These are phyloP conservation scores for Acropternis orthonyx DNA, from an alignment of 2,797 vertebrate species.

Conservation along the genomic window DNA sequence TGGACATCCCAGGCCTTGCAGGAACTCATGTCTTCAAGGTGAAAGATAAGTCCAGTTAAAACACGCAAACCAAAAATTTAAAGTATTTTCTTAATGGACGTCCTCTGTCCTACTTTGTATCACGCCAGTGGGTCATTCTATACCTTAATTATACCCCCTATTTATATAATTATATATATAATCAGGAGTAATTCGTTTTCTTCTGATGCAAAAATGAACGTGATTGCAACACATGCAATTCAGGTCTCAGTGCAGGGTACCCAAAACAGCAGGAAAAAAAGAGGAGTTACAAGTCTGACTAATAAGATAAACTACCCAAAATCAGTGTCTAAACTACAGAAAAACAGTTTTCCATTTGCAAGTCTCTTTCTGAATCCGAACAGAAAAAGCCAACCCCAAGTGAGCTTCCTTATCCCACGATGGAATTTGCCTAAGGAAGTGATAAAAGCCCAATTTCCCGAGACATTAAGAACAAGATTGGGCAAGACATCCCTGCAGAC, in stretches of 20 bases:
- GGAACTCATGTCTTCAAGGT: background rate
- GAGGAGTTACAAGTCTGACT: background rate
- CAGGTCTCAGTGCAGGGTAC: background rate
- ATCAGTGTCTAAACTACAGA: background rate
- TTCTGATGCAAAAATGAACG: background rate
- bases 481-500: background rate
- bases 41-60: background rate
- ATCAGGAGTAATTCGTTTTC: background rate
- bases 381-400: background rate
- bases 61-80: background rate
- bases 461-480: constrained; percentile 1
- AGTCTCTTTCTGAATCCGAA: background rate
- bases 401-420: background rate
- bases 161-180: background rate
- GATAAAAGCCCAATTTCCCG: background rate
- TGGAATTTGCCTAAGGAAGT: constrained; percentile 37
- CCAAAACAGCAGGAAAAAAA: background rate
- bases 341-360: background rate
- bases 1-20: background rate
- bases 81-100: background rate
- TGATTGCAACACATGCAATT: background rate
- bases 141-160: rapidly evolving
- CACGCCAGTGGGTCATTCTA: background rate
- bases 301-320: background rate
- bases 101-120: background rate